phyloP scores from a whole-genome alignment of 92 coral and sea anemone species.

The Porites rus region DNA sequence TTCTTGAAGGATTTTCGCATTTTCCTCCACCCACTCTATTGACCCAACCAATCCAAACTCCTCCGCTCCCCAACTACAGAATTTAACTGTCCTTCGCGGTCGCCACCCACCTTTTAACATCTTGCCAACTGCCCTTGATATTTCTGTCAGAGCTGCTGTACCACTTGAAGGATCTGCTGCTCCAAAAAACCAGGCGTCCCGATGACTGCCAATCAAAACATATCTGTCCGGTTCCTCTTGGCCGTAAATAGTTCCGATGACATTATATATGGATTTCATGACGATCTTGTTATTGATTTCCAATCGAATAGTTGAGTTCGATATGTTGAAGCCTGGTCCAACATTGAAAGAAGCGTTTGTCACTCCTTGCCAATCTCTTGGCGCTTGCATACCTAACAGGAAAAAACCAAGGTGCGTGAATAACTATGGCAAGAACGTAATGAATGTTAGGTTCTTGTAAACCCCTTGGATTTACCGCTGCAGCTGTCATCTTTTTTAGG shows the following conservation, averaged over 20 bases:
- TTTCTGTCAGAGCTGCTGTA: slow-evolving; percentile 76
- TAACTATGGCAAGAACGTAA: no score
- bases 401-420: neutral
- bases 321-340: slow-evolving; percentile 82
- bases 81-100: slow-evolving; percentile 81
- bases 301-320: slow-evolving; percentile 68
- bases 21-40: slow-evolving; percentile 81
- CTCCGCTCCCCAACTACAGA: slow-evolving; percentile 91
- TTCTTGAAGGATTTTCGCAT: slow-evolving; percentile 56
- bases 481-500: no score
- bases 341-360: slow-evolving; percentile 69
- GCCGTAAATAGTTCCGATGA: slow-evolving; percentile 88
- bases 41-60: slow-evolving; percentile 81
- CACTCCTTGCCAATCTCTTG: slow-evolving; percentile 70
- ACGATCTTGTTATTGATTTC: slow-evolving; percentile 66
- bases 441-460: no score
- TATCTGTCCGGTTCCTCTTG: slow-evolving; percentile 80
- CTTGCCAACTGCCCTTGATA: slow-evolving; percentile 74
- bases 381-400: slow-evolving; percentile 74
- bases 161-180: slow-evolving; percentile 88
- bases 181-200: slow-evolving; percentile 85
- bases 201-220: slow-evolving; percentile 79
- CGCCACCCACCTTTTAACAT: slow-evolving; percentile 77
- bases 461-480: no score
- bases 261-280: slow-evolving; percentile 75